Base-by-base conservation (phyloP, 2,888 invertebrate species). In the Diogma glabrata region DNA sequence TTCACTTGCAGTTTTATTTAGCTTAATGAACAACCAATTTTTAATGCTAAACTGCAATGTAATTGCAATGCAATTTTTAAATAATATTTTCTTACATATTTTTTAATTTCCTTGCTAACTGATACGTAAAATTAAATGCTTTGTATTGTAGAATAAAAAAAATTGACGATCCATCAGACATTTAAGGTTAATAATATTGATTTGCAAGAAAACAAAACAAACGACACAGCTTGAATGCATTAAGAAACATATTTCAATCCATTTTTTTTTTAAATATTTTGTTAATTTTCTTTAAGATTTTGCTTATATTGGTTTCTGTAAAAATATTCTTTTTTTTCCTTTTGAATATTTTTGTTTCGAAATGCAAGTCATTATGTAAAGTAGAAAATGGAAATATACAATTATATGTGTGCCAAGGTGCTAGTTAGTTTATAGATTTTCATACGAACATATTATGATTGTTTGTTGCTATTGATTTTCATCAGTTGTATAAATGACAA, bases 171-270 rank as follows among this genome's bases (percentile, higher is more conserved):
- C n/a, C n/a, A n/a, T n/a, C 43, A 22, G 43, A 43, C 43, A n/a
- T 43, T 43, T 43, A 23, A 43, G 43, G 43, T 43, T 43, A 43
- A 43, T n/a, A n/a, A n/a, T 43, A 43, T 43, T 43, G 43, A 43
- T 43, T 43, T 43, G 20, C 43, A 43, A 43, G 43, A 43, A 43
- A 43, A 22, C 23, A 43, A 43, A 43, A 43, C 43, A 23, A 43
- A 43, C 20, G 22, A 43, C 43, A 43, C 43, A 43, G 43, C 43
- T 22, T 43, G 43, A 20, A 43, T n/a, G n/a, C n/a, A n/a, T n/a
- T n/a, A n/a, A n/a, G n/a, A n/a, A n/a, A n/a, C n/a, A n/a, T n/a
- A n/a, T n/a, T n/a, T n/a, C n/a, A n/a, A n/a, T 43, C 43, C n/a
- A 22, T n/a, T 43, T 22, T 22, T 22, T 43, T 22, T 43, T 1